phyloP scores from a whole-genome alignment of 2,113 vertebrate species.

The Panurus biarmicus region DNA sequence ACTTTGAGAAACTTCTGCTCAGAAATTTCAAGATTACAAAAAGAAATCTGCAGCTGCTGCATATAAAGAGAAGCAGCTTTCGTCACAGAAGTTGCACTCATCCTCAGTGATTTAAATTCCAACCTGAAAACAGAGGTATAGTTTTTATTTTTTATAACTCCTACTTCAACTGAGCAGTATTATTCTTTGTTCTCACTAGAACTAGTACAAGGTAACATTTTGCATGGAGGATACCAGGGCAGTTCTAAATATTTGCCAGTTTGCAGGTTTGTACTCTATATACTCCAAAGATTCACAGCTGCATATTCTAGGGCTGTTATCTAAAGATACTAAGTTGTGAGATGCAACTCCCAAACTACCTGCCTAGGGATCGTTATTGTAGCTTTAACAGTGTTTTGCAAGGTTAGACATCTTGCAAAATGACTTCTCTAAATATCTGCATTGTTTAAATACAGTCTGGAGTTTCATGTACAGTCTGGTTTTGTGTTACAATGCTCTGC shows the following conservation, averaged over 20 bases:
- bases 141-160: background rate
- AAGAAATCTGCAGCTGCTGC: background rate
- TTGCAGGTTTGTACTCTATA: background rate
- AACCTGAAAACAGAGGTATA: background rate
- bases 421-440: background rate
- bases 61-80: background rate
- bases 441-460: background rate
- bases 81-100: background rate
- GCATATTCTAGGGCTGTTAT: background rate
- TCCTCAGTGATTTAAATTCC: background rate
- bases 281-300: background rate
- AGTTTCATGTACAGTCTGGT: background rate
- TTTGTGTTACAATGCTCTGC: background rate
- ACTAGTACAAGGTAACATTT: background rate
- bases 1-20: constrained; percentile 4
- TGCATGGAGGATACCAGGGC: background rate
- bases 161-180: background rate
- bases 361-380: background rate
- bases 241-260: background rate
- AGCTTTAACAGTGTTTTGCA: background rate
- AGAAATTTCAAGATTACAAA: background rate
- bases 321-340: background rate
- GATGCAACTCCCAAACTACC: background rate
- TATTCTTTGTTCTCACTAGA: background rate
- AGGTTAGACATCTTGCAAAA: background rate